Base-by-base conservation (phyloP, 2,797 vertebrate genomes). In the Megalops cyprinoides region DNA sequence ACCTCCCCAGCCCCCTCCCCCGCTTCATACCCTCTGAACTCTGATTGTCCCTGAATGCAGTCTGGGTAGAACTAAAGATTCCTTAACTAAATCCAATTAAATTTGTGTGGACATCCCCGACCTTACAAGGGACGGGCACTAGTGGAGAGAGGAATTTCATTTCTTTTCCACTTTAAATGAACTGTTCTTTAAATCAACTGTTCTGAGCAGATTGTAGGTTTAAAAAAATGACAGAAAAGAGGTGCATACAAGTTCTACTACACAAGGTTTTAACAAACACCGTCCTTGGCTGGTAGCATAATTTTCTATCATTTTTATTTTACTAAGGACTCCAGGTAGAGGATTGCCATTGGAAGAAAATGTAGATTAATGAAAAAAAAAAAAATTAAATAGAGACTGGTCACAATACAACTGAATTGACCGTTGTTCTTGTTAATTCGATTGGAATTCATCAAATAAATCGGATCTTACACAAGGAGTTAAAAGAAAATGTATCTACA, bases 1-100 rank as follows among this genome's bases (percentile, higher is more conserved):
- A 91, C 92, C n/a, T n/a, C n/a, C n/a, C n/a, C n/a, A n/a, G n/a
- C n/a, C 93, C 85, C 90, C 84, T 87, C 25, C 20, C 67, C 20
- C n/a, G 31, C 55, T n/a, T 44, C 28, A 39, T 58, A 77, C 44
- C 7, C 14, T 60, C 39, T 46, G 56, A 62, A 37, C 12, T 46
- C 39, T 62, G 31, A 62, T 78, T 60, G 7, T 15, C 62, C 62
- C 34, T 37, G 37, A 39, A 78, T 37, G 53, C 51, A 58, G 55
- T 78, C n/a, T 12, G 20, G 15, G 55, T 42, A 42, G 42, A 77
- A 44, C 55, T 34, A 60, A n/a, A 58, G 76, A 9, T 58, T 77
- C 20, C 55, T 39, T 77, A n/a, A 14, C 9, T 10, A 46, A 60
- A 78, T 39, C 39, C 39, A 28, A 78, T 62, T 31, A n/a, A 46